A percentile compares a stretch with the other conserved stretches of the same genome.
Evolutionary conservation across 2,797 vertebrate species (phyloP).

Genomic region (Ctenopoma multispine): DNA sequence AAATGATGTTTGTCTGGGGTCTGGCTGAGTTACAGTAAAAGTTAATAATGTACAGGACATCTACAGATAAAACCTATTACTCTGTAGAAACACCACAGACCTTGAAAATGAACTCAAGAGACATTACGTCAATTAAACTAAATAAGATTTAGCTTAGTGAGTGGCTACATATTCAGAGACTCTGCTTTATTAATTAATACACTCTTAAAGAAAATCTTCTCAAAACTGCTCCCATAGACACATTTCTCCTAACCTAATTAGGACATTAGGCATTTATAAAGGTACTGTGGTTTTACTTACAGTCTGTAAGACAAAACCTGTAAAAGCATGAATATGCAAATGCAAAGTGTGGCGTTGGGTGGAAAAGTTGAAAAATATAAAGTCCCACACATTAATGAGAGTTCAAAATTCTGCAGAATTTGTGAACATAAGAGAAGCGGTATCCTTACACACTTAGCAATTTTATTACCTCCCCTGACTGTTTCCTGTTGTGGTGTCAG

Average conservation of each 20-base stretch:
- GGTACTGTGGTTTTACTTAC: not conserved
- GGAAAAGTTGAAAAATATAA: not conserved
- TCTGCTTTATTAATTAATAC: slow-evolving; percentile 48
- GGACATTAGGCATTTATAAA: not conserved
- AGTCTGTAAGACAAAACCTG: not conserved
- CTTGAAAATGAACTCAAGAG: slow-evolving; percentile 53
- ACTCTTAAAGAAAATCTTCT: slow-evolving; percentile 21
- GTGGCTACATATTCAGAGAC: slow-evolving; percentile 37
- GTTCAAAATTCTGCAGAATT: not conserved
- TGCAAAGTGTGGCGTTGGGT: not conserved
- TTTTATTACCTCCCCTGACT: slow-evolving; percentile 5
- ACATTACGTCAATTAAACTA: slow-evolving; percentile 54
- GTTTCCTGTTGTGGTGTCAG: slow-evolving; percentile 60
- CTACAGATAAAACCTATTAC: slow-evolving; percentile 68
- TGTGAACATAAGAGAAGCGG: not conserved
- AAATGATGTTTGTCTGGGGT: slow-evolving; percentile 72
- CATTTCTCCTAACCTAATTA: not conserved
- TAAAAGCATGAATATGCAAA: not conserved
- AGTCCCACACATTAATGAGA: not conserved
- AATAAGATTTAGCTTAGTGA: slow-evolving; percentile 47
- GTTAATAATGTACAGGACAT: slow-evolving; percentile 72
- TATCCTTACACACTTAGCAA: not conserved
- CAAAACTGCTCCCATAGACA: slow-evolving; percentile 17
- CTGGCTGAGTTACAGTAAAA: slow-evolving; percentile 54
- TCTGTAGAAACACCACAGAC: slow-evolving; percentile 68